Evolutionary conservation across 30 jellyfish, hydroid and myxozoan genomes (phyloP).

Genomic region (Haliclystus octoradiatus): DNA sequence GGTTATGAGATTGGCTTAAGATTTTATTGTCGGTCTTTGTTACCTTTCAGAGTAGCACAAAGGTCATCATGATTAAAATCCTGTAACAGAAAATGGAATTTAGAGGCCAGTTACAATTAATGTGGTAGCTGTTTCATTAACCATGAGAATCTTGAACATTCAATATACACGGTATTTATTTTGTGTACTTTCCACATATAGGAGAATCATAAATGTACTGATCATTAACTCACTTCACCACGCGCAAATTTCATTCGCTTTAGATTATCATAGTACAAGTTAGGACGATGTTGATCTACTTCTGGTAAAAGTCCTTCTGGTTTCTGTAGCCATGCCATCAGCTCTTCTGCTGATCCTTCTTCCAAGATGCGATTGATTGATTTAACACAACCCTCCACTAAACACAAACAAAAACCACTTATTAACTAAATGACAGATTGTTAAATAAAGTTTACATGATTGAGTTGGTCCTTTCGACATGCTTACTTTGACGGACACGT

Average conservation of each 20-base stretch:
- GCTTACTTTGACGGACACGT: conserved; percentile 79
- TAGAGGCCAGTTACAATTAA: too few species aligned
- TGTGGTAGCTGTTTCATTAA: too few species aligned
- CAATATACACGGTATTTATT: too few species aligned
- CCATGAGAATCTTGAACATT: too few species aligned
- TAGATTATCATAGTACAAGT: conserved; percentile 68
- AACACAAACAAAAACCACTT: not conserved
- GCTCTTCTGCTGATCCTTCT: conserved; percentile 70
- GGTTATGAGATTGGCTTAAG: not conserved
- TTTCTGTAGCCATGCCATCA: conserved; percentile 79
- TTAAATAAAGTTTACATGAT: not conserved
- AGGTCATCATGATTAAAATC: conserved; percentile 85
- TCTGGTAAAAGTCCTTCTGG: conserved; percentile 88
- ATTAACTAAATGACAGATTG: not conserved
- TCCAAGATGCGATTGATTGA: conserved; percentile 66
- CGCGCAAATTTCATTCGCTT: conserved; percentile 57
- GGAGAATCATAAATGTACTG: too few species aligned
- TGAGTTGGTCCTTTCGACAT: too few species aligned
- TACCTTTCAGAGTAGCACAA: conserved; percentile 56
- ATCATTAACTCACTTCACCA: conserved; percentile 55
- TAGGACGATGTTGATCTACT: conserved; percentile 84
- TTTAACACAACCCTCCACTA: conserved; percentile 82
- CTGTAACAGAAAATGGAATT: too few species aligned
- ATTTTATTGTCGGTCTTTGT: not conserved
- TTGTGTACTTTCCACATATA: too few species aligned